Evolutionary conservation across 1,140 invertebrate genomes (phyloP).

Genomic region (Homalodisca vitripennis): DNA sequence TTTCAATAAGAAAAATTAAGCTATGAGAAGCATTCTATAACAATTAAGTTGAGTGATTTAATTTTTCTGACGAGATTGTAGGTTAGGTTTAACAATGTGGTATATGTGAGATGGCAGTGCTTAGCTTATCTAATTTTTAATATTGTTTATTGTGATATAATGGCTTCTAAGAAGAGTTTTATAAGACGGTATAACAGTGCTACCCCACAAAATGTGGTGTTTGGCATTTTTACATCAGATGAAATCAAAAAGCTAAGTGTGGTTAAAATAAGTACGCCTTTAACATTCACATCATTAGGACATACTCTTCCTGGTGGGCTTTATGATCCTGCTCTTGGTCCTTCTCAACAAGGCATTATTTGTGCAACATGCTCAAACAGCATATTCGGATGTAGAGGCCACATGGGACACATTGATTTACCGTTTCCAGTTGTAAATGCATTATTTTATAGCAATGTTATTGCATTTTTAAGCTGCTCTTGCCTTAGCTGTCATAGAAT

Average conservation of each 20-base stretch:
- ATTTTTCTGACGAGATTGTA: too few species aligned
- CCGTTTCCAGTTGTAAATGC: constrained; percentile 91
- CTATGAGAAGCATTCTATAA: too few species aligned
- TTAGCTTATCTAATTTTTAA: too few species aligned
- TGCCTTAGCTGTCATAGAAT: constrained; percentile 71
- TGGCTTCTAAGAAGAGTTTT: too few species aligned
- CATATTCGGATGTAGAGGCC: constrained; percentile 78
- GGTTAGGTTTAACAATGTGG: too few species aligned
- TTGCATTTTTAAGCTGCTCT: constrained; percentile 62
- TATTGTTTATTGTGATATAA: too few species aligned
- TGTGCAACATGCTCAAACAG: constrained; percentile 81
- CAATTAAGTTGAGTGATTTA: too few species aligned
- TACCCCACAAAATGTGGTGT: constrained; percentile 16
- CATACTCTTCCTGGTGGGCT: constrained; percentile 81
- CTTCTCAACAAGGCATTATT: constrained; percentile 51
- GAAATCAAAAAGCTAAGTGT: constrained; percentile 89
- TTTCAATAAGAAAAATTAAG: too few species aligned
- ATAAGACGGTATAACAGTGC: too few species aligned
- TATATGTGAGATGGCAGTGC: too few species aligned
- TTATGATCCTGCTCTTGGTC: constrained; percentile 77
- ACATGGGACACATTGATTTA: constrained; percentile 94
- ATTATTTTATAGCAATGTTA: constrained; percentile 76
- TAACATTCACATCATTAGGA: constrained; percentile 82
- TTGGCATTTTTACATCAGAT: constrained; percentile 52
- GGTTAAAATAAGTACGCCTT: constrained; percentile 75